Base-by-base conservation (phyloP, 2,888 invertebrate genomes). In the Zygaena filipendulae region DNA sequence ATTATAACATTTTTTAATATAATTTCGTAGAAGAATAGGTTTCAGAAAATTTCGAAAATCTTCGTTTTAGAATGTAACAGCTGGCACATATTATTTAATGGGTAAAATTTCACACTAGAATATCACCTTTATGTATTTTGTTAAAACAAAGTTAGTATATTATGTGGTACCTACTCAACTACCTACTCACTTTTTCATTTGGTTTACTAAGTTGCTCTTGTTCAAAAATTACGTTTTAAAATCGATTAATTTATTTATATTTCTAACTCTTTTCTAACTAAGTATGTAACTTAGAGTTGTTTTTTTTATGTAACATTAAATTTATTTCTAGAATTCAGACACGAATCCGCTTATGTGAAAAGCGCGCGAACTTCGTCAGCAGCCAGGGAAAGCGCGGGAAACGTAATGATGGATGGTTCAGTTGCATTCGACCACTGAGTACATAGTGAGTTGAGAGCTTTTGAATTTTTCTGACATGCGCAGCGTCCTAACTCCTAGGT, bases 311-410 rank as follows among this genome's bases (percentile, higher is more conserved):
- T n/a, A n/a, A n/a, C n/a, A n/a, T n/a, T n/a, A n/a, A n/a, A n/a
- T n/a, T n/a, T n/a, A n/a, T n/a, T n/a, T n/a, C n/a, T n/a, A n/a
- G n/a, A 16, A 16, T 16, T 16, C 5, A 7, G 4, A 16, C 4
- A 16, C 4, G 16, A 16, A 7, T 13, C n/a, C 21, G 10, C 11
- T 8, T 9, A 18, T 18, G 11, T 12, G 7, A 16, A 35, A 49
- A 47, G 33, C 39, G 49, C 53, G 52, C 49, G 43, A 39, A 39
- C 43, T 57, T 59, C 58, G 52, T 51, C 56, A 58, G 55, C 34
- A 46, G 42, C 39, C 49, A 43, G 39, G 40, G 54, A 53, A 66
- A 56, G 49, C 59, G 69, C 66, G 66, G 55, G 48, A 62, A 63
- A 57, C 51, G 49, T 48, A 59, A 63, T 68, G 70, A 58, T 55